Evolutionary conservation across 2,888 invertebrate species (phyloP).

Genomic region (Drosophila ezoana): DNA sequence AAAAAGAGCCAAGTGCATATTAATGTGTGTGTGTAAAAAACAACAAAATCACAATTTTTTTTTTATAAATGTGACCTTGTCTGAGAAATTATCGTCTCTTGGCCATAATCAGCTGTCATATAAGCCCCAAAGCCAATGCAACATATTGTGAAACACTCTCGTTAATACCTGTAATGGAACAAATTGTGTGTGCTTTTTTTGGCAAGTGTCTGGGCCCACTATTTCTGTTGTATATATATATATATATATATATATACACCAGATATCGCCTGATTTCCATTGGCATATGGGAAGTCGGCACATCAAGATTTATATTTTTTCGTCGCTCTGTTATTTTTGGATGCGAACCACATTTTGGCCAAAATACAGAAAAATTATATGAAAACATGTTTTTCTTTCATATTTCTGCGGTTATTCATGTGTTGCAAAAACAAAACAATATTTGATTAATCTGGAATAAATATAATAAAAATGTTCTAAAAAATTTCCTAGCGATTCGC

Average conservation of each 20-base stretch:
- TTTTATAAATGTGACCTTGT: conserved; percentile 60
- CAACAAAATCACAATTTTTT: conserved; percentile 14
- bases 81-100: conserved; percentile 13
- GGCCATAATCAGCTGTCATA: neutral
- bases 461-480: neutral
- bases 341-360: conserved; percentile 49
- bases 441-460: conserved; percentile 51
- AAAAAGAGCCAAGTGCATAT: conserved; percentile 24
- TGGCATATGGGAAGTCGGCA: conserved; percentile 61
- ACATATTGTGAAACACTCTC: conserved; percentile 5
- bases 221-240: conserved; percentile 17
- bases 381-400: conserved; percentile 64
- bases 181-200: conserved; percentile 34
- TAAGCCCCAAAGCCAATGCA: conserved; percentile 2
- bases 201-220: conserved; percentile 36
- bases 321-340: conserved; percentile 66
- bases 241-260: conserved; percentile 21
- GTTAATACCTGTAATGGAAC: conserved; percentile 40
- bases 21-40: conserved; percentile 27
- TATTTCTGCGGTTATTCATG: conserved; percentile 65
- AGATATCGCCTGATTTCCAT: conserved; percentile 59
- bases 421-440: conserved; percentile 25
- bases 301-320: conserved; percentile 61
- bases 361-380: conserved; percentile 42
- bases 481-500: neutral